Evolutionary conservation across 1,140 invertebrate genomes (phyloP), one percentile per base, ranked within the genome.

Genomic region (Venturia canescens): DNA sequence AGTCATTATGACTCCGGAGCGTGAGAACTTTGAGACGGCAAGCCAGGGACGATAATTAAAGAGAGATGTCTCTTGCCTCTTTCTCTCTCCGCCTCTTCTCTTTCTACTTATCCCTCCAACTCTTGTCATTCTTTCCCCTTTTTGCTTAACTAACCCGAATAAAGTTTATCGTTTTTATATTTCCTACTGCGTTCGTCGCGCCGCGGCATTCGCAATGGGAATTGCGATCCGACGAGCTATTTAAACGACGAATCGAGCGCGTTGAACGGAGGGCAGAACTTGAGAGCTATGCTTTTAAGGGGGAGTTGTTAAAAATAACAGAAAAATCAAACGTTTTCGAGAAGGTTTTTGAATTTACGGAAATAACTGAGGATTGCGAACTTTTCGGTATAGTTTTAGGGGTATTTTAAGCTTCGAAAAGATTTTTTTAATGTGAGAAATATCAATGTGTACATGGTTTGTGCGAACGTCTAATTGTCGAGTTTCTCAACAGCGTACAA

Each of bases 41-140:
- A 23, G 27, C 21, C 60, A 63, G 60, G 6, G 60, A 63, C 60
- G 60, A 63, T 63, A 63, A 63, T 63, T 63, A 63, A 63, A 63
- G 60, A 63, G 60, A 63, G 23, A 63, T 63, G 3, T 63, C 60
- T 63, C 60, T 63, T n/a, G 23, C 5, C 60, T 63, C 57, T 63
- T 23, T 21, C 21, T 63, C 7, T 63, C n/a, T 53, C 15, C 21
- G 5, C 2, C 13, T 57, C 53, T 57, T 57, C 53, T 57, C 53
- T n/a, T 57, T 57, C 53, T 23, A 7, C n/a, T 2, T n/a, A 16
- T 57, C 1, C 9, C 11, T 63, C 50, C 1, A n/a, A 63, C 21
- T 23, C 23, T 9, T 57, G 53, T 23, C 60, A 63, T 26, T 26
- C 23, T 26, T 63, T 23, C 4, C 11, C 16, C 3, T 63, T 26